Evolutionary conservation across 1,140 invertebrate genomes (phyloP), one percentile per base, ranked within the genome.

Genomic region (Lordiphosa clarofinis): DNA sequence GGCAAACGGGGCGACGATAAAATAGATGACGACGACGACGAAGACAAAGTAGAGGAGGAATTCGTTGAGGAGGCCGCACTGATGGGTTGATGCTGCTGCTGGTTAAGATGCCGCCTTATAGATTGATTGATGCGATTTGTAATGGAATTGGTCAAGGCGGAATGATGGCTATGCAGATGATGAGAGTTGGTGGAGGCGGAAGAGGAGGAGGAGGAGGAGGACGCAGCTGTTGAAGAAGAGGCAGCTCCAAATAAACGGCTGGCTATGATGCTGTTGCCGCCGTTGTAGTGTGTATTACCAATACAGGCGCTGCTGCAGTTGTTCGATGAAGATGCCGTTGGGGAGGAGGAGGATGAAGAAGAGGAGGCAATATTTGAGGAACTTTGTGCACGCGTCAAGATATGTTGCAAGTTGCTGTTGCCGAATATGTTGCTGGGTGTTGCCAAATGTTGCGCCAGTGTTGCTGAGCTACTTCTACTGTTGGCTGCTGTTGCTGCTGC

Each of bases 41-140:
- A 56, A 15, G 70, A 19, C 39, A 48, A 48, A 21, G 64, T 38
- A 46, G 55, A 54, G 19, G 55, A 12, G 38, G 65, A 53, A 31
- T 46, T 46, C 15, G 50, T 56, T 55, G 66, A 55, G 43, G 61
- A 50, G 48, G 28, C 50, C 55, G 63, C 57, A 56, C 63, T 74
- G 47, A 62, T 65, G 47, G 75, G 79, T 39, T 86, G 75, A 49
- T 81, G 74, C 43, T 87, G 86, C 55, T 88, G 86, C 63, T 87
- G 86, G 68, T 88, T 88, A 50, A 88, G 86, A 68, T 88, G 86
- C 47, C 86, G 60, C 55, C 86, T 58, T 61, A 88, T 88, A 21
- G 86, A 87, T 54, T 87, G 86, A 67, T 88, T 87, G 60, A 88
- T 88, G 62, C 86, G 86, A 73, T 88, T 86, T 31, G 86, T 88